Conservation (phyloP, 2,113 vertebrate species). For the Cnemophilus loriae region DNA sequence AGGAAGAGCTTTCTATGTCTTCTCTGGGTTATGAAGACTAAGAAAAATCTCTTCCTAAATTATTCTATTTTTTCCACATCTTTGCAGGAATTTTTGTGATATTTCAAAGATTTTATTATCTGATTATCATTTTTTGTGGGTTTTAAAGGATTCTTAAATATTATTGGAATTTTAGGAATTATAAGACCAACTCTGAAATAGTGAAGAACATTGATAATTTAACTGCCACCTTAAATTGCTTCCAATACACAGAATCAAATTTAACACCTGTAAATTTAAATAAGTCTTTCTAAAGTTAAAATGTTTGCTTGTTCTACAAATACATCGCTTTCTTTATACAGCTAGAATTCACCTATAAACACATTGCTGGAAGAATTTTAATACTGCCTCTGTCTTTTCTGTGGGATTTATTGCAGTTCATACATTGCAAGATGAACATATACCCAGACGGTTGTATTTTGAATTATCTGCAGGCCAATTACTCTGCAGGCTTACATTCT, state of each 20-base stretch:
- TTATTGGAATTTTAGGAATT: neutral
- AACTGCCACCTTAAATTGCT: neutral
- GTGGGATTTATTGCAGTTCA: neutral
- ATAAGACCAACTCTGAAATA: neutral
- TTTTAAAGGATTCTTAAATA: neutral
- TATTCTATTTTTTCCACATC: neutral
- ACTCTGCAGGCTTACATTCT: neutral
- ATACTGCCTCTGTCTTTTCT: neutral
- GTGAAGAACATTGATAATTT: neutral
- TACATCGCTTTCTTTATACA: neutral
- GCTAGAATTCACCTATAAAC: neutral
- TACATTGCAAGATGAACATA: neutral
- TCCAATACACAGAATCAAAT: neutral
- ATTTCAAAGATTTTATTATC: neutral
- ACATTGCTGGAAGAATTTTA: neutral
- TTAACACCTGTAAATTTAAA: neutral
- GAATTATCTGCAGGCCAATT: neutral
- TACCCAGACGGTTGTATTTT: neutral
- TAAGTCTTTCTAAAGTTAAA: neutral
- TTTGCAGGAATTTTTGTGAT: neutral
- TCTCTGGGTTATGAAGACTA: neutral
- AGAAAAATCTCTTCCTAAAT: neutral
- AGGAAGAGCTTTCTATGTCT: neutral
- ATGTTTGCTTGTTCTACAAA: neutral
- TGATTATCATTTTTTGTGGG: neutral